Evolutionary conservation across 2,888 invertebrate species (phyloP).

Genomic region (Cecidostiba fungosa): DNA sequence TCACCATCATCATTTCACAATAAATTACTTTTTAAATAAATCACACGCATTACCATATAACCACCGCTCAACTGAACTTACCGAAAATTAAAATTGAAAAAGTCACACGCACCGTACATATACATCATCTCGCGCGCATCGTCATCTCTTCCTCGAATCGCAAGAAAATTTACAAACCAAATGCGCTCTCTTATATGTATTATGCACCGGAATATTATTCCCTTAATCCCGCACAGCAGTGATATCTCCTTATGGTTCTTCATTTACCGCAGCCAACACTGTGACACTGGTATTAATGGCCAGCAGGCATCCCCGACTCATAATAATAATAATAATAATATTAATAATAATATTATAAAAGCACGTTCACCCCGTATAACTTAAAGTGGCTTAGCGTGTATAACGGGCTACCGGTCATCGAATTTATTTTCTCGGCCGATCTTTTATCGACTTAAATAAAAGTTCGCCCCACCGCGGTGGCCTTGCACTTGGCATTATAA

Average conservation of each 20-base stretch:
- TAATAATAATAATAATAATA: background rate
- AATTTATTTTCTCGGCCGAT: constrained; percentile 44
- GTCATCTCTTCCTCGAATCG: background rate
- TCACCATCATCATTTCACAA: background rate
- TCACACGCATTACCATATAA: background rate
- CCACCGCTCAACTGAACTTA: background rate
- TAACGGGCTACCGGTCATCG: constrained; percentile 11
- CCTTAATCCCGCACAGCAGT: background rate
- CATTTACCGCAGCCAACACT: background rate
- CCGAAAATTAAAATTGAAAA: background rate
- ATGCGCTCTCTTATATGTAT: background rate
- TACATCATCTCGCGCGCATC: background rate
- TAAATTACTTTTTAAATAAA: background rate
- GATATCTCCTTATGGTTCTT: background rate
- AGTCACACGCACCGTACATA: background rate
- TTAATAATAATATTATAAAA: constrained; percentile 3
- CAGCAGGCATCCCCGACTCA: background rate
- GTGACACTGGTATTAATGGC: constrained; percentile 17
- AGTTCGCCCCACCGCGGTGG: background rate
- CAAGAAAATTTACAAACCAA: background rate
- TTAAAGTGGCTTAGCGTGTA: constrained; percentile 41
- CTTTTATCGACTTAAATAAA: constrained; percentile 8
- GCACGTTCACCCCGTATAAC: background rate
- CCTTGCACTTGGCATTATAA: background rate
- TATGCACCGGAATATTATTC: background rate